These are phyloP conservation scores for Coelopa pilipes DNA, from an alignment of 2,888 invertebrate species.

Conservation along the genomic window DNA sequence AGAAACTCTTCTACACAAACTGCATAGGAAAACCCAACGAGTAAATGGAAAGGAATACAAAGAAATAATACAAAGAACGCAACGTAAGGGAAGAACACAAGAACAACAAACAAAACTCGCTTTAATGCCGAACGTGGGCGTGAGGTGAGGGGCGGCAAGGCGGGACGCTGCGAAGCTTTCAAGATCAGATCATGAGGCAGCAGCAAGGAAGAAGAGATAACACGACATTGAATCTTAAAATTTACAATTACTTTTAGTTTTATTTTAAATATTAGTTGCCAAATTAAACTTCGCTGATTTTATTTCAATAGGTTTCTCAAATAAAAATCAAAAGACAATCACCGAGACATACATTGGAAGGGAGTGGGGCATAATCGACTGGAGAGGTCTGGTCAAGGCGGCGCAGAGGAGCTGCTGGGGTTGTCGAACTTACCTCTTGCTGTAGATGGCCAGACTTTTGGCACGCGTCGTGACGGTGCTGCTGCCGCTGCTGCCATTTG, in stretches of 20 bases:
- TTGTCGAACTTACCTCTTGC: constrained; percentile 64
- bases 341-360: neutral
- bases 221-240: too few relatives aligned
- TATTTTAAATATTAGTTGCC: too few relatives aligned
- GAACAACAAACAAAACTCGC: constrained; percentile 12
- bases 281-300: too few relatives aligned
- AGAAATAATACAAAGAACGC: neutral
- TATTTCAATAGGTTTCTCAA: too few relatives aligned
- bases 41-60: neutral
- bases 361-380: neutral
- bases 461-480: constrained; percentile 56
- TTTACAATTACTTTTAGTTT: too few relatives aligned
- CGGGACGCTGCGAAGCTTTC: neutral
- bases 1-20: neutral
- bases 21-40: too few relatives aligned
- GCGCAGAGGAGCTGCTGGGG: neutral
- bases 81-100: constrained; percentile 5
- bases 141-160: neutral
- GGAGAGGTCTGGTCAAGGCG: neutral
- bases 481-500: constrained; percentile 41
- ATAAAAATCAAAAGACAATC: too few relatives aligned
- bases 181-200: neutral
- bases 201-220: neutral
- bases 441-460: constrained; percentile 65
- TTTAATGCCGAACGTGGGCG: neutral